Evolutionary conservation across 2,113 vertebrate species (phyloP), one percentile per base, ranked within the genome.

Genomic region (Toxotes chatareus): DNA sequence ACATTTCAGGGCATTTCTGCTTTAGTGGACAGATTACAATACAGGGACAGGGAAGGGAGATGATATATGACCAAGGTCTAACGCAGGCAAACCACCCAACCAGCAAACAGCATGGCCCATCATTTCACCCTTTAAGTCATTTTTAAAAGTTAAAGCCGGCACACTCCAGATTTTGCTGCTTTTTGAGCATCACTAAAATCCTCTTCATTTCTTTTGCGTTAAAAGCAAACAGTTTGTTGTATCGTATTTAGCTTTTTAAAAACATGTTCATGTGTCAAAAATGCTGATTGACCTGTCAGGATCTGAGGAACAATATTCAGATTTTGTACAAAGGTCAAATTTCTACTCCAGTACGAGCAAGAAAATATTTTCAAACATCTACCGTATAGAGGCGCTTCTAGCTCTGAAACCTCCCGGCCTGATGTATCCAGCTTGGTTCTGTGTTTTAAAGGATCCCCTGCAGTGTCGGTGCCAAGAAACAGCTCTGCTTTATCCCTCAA

Each of bases 1-100:
- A 77, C 76, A 66, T 85, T 80, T 77, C 11, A 31, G 16, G 4
- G n/a, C 4, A 55, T 82, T 82, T 66, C 63, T 74, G 73, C 63
- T 72, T 75, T 53, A 21, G 71, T 65, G 75, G 67, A 53, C 75
- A 71, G 12, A 65, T 17, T 40, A 14, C 6, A 63, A 51, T 42
- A 47, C 32, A 21, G 42, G 71, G 60, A 76, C 61, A 38, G 34
- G 31, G 31, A 2, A 56, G n/a, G 51, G 17, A 38, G 13, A 59
- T 63, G 66, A 86, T 84, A 10, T 61, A 71, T 63, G 38, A 44
- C 27, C 57, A 27, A 61, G n/a, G 32, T 64, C 40, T 21, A 65
- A 36, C 31, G 40, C 36, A 38, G 46, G 23, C 27, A 67, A 73
- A 76, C 31, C 69, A 60, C 0, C 56, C 73, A 65, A 14, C 16